A percentile compares a stretch with the other conserved stretches of the same genome.
phyloP scores from a whole-genome alignment of 2,797 vertebrate species.

The Vireo griseus region DNA sequence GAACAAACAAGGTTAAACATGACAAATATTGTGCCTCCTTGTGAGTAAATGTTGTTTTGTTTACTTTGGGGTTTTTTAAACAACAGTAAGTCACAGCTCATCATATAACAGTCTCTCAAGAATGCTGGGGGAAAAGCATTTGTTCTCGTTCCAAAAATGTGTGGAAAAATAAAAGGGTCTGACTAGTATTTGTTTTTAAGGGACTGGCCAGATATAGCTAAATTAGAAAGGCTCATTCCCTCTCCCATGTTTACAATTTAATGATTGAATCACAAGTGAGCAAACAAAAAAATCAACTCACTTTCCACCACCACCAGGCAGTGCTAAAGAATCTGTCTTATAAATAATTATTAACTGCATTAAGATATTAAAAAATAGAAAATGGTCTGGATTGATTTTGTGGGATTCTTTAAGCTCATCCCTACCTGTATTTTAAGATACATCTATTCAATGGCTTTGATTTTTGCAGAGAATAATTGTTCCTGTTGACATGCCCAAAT shows the following conservation, averaged over 20 bases:
- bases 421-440: background rate
- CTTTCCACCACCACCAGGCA: background rate
- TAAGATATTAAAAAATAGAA: background rate
- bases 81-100: conserved; percentile 19
- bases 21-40: conserved; percentile 9
- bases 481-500: background rate
- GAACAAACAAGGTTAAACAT: conserved; percentile 39
- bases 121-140: background rate
- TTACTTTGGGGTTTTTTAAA: background rate
- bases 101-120: background rate
- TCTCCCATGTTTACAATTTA: background rate
- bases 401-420: background rate
- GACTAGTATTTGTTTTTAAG: background rate
- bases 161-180: background rate
- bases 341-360: background rate
- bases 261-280: background rate
- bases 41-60: conserved; percentile 25
- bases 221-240: background rate
- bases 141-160: background rate
- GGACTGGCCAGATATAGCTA: background rate
- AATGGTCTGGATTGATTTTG: background rate
- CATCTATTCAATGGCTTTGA: background rate
- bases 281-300: background rate
- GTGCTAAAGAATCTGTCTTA: background rate
- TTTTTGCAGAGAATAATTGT: background rate